phyloP scores from a whole-genome alignment of 2,797 vertebrate species.

The Nasua narica region DNA sequence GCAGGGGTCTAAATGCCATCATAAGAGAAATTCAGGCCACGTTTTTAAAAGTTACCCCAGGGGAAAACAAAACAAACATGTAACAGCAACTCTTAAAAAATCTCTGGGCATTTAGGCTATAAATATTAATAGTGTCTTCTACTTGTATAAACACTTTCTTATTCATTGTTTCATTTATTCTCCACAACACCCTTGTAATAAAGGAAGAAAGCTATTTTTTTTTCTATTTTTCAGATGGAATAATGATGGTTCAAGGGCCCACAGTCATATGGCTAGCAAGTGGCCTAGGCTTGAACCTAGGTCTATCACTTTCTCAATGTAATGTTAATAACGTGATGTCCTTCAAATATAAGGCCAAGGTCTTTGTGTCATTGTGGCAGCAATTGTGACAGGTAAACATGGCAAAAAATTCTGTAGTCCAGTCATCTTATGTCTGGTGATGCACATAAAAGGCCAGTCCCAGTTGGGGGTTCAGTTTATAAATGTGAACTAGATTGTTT shows the following conservation, averaged over 20 bases:
- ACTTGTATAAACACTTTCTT: neutral
- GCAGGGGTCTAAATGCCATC: constrained; percentile 4
- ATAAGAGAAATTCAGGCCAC: neutral
- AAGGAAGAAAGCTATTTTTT: neutral
- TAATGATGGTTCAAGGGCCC: neutral
- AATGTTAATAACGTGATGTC: neutral
- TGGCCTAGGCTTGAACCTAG: neutral
- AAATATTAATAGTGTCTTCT: constrained; percentile 36
- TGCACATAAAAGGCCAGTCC: neutral
- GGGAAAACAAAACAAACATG: neutral
- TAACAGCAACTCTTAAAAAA: neutral
- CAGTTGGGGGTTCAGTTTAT: neutral
- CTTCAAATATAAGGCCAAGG: neutral
- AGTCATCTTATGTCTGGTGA: neutral
- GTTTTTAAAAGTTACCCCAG: constrained; percentile 24
- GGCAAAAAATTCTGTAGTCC: neutral
- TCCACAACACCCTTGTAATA: neutral
- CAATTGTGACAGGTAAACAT: neutral
- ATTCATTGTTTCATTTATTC: constrained; percentile 3
- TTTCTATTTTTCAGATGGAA: neutral
- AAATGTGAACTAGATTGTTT: constrained; percentile 16
- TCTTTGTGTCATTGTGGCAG: neutral
- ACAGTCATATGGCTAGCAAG: neutral
- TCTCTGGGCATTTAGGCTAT: neutral
- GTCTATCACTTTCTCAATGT: neutral